phyloP scores from a whole-genome alignment of 1,140 invertebrate genomes.

The Lordiphosa mommai region DNA sequence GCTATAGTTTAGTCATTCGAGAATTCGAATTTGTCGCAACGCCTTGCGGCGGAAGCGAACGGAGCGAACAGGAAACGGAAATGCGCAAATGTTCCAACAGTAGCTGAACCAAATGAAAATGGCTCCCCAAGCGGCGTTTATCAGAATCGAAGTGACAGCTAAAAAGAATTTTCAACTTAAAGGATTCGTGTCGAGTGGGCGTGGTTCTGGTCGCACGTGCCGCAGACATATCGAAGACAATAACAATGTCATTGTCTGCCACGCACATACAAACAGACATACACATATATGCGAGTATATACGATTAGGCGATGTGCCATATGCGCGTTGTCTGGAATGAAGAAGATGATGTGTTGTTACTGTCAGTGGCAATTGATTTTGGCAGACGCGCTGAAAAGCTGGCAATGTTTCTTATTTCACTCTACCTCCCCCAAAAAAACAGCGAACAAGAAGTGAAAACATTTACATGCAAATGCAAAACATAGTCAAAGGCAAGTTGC shows the following conservation, averaged over 20 bases:
- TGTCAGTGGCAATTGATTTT: constrained; percentile 22
- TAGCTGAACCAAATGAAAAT: constrained; percentile 65
- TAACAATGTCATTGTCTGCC: constrained; percentile 23
- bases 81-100: constrained; percentile 65
- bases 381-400: too few relatives aligned
- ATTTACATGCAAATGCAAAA: constrained; percentile 73
- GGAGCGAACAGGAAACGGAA: constrained; percentile 49
- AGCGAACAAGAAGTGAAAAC: constrained; percentile 35
- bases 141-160: constrained; percentile 30
- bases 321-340: constrained; percentile 7
- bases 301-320: constrained; percentile 21
- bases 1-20: constrained; percentile 7
- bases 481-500: constrained; percentile 33
- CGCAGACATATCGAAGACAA: constrained; percentile 40
- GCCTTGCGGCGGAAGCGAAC: constrained; percentile 45
- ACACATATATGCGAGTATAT: too few relatives aligned
- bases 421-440: too few relatives aligned
- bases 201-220: constrained; percentile 24
- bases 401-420: not conserved
- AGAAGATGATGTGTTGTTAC: constrained; percentile 1
- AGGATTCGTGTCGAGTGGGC: constrained; percentile 1
- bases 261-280: too few relatives aligned
- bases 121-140: constrained; percentile 57
- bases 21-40: constrained; percentile 21
- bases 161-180: constrained; percentile 2